Evolutionary conservation across 2,113 vertebrate genomes (phyloP).

Genomic region (Trinectes maculatus): DNA sequence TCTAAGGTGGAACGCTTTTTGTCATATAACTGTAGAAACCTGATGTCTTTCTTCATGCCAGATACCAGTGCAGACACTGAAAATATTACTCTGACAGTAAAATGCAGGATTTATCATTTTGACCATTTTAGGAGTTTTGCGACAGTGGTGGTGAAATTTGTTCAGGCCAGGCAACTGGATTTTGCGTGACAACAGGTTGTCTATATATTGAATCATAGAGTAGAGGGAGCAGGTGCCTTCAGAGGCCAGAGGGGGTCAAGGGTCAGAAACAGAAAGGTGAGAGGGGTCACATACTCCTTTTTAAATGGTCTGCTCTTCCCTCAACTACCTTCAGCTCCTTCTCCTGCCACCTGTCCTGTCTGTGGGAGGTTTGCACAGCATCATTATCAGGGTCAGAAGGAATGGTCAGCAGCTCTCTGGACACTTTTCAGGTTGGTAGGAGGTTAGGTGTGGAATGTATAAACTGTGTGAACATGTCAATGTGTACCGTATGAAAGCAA

Average conservation of each 20-base stretch:
- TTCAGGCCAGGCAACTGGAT: too few species aligned
- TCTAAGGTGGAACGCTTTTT: too few species aligned
- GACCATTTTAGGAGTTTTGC: too few species aligned
- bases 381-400: slow-evolving; percentile 8
- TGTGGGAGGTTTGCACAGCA: slow-evolving; percentile 37
- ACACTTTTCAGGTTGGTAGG: slow-evolving; percentile 19
- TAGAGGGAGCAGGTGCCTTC: slow-evolving; percentile 60
- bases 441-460: slow-evolving; percentile 28
- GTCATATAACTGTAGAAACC: too few species aligned
- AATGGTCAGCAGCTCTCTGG: slow-evolving; percentile 26
- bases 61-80: too few species aligned
- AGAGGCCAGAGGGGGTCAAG: slow-evolving; percentile 37
- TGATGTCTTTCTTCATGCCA: too few species aligned
- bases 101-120: too few species aligned
- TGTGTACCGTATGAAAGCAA: slow-evolving; percentile 6
- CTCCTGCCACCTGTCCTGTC: slow-evolving; percentile 45
- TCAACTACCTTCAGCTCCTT: background rate
- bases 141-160: too few species aligned
- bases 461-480: background rate
- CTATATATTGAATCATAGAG: slow-evolving; percentile 21
- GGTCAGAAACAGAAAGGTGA: slow-evolving; percentile 29
- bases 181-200: slow-evolving; percentile 43
- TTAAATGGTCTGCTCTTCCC: slow-evolving; percentile 16
- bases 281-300: slow-evolving; percentile 33
- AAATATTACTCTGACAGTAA: too few species aligned